Evolutionary conservation across 1,140 invertebrate genomes (phyloP), one percentile per base, ranked within the genome.

Genomic region (Onthophagus taurus): DNA sequence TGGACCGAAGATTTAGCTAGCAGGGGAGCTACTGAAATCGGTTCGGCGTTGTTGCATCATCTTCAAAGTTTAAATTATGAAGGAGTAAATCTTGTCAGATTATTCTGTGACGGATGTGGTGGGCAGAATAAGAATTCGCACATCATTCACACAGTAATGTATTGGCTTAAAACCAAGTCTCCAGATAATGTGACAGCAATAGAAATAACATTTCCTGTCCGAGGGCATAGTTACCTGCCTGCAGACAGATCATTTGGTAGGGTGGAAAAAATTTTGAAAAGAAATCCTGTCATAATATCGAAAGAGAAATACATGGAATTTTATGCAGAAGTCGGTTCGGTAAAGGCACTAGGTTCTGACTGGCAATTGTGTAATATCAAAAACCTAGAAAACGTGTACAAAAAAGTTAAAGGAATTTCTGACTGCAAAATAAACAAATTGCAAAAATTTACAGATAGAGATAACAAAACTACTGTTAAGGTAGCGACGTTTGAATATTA

Each of bases 201-300:
- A 9, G 17, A 8, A 33, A 9, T 42, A 18, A 42, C 29, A 13
- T 60, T 54, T 42, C 58, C 53, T 26, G 48, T 55, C 11, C 23
- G 54, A 12, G 58, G 53, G 23, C 49, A 59, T 33, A 42, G 18
- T 12, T 58, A 41, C 30, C 23, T 60, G 26, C 16, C 58, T 19
- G 48, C 54, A 16, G 56, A 58, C 33, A 36, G 54, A 31, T 42
- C 52, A 9, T 57, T 60, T 45, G 58, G 54, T 29, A 17, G 51
- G 24, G 49, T 51, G 24, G 57, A 58, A 42, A 57, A 58, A 48
- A 11, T 34, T 5, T 31, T 60, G 17, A 42, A 47, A 24, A 53
- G 49, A 43, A 35, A 47, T 16, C 19, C 37, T 13, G 33, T 23
- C 2, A 51, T 58, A 8, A 13, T 31, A 11, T 14, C 20, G 9